Percentiles rank a stretch among this genome's conserved stretches.
Evolutionary conservation across 2,113 vertebrate genomes (phyloP).

Genomic region (Prinia subflava): DNA sequence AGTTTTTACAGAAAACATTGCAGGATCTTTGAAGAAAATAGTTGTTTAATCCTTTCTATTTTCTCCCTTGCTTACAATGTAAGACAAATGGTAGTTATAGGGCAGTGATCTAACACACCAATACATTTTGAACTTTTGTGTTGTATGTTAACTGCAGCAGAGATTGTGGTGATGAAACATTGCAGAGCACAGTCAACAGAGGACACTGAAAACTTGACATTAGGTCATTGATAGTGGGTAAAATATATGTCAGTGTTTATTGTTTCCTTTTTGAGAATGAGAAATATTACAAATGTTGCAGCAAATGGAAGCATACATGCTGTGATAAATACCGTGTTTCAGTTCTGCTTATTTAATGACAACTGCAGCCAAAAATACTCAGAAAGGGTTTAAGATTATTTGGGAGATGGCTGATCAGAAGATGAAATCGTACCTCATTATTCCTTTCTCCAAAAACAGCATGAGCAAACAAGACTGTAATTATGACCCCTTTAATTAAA

Average conservation of each 20-base stretch:
- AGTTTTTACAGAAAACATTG: slow-evolving; percentile 55
- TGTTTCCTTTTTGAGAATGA: neutral
- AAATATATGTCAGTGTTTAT: neutral
- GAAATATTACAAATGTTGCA: neutral
- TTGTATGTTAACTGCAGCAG: neutral
- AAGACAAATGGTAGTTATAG: neutral
- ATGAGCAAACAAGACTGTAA: neutral
- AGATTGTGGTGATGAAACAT: neutral
- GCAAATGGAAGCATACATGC: neutral
- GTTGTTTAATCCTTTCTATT: slow-evolving; percentile 58
- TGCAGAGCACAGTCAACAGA: neutral
- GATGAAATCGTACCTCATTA: neutral
- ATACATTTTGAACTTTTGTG: neutral
- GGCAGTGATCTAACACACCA: neutral
- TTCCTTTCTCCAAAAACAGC: neutral
- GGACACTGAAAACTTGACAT: neutral
- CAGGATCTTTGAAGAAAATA: slow-evolving; percentile 43
- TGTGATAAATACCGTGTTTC: slow-evolving; percentile 9
- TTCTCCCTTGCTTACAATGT: slow-evolving; percentile 3
- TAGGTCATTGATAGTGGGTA: neutral
- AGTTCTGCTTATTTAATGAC: neutral
- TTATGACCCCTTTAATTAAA: neutral
- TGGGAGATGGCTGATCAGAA: neutral
- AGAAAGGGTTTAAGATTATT: neutral
- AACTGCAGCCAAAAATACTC: neutral